Percentiles rank a stretch among this genome's conserved stretches.
phyloP scores from a whole-genome alignment of 2,888 invertebrate genomes.

The Stenoptilia bipunctidactyla region DNA sequence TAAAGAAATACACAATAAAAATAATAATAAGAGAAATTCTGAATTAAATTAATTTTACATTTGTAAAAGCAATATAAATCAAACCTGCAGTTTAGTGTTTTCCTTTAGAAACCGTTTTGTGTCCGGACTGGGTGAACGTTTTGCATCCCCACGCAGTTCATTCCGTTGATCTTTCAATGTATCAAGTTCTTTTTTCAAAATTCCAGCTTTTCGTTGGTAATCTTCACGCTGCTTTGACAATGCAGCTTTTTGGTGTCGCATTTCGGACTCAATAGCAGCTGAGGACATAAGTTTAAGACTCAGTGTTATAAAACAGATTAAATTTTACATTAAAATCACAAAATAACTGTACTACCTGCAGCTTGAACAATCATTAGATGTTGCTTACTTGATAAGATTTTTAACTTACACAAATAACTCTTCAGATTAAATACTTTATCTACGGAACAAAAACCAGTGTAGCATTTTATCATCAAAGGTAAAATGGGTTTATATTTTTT shows the following conservation, averaged over 20 bases:
- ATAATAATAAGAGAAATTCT: background rate
- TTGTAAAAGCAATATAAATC: slow-evolving; percentile 15
- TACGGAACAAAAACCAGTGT: too few relatives aligned
- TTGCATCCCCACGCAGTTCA: slow-evolving; percentile 77
- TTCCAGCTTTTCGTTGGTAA: slow-evolving; percentile 80
- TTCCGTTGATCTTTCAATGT: slow-evolving; percentile 83
- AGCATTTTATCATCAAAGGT: too few relatives aligned
- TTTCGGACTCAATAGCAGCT: slow-evolving; percentile 83
- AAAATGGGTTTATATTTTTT: too few relatives aligned
- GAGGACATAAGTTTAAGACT: slow-evolving; percentile 10
- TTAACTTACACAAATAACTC: too few relatives aligned
- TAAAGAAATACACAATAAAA: background rate
- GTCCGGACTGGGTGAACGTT: slow-evolving; percentile 80
- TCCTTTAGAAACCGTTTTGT: slow-evolving; percentile 84
- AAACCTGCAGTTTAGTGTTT: slow-evolving; percentile 88
- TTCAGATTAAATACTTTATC: too few relatives aligned
- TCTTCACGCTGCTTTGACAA: slow-evolving; percentile 85
- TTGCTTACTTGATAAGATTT: too few relatives aligned
- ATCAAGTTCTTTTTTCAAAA: slow-evolving; percentile 83
- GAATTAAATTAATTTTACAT: background rate
- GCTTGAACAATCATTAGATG: too few relatives aligned
- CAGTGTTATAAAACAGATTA: too few relatives aligned
- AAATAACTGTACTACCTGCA: too few relatives aligned
- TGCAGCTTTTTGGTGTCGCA: slow-evolving; percentile 85
- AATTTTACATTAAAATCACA: too few relatives aligned